These are phyloP conservation scores for Oryzias dopingdopingensis DNA, from an alignment of 2,797 vertebrate species.

Conservation along the genomic window DNA sequence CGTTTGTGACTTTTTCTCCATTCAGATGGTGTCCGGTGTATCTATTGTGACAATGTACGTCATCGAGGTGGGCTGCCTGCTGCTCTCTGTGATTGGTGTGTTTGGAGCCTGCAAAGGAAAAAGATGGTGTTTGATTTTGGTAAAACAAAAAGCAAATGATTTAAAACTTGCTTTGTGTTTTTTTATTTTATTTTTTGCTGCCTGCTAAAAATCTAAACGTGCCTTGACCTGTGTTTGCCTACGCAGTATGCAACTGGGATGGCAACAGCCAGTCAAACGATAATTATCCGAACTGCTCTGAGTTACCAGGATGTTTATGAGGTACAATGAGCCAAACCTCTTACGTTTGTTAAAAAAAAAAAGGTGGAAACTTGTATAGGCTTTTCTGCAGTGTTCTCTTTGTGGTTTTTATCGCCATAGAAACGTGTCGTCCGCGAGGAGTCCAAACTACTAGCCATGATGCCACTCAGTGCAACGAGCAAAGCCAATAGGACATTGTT, in stretches of 20 bases:
- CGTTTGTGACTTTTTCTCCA: conserved; percentile 2
- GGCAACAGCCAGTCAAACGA: conserved; percentile 73
- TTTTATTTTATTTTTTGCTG: not conserved
- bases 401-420: conserved; percentile 31
- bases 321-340: conserved; percentile 32
- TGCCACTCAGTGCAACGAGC: conserved; percentile 63
- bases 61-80: conserved; percentile 66
- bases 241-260: conserved; percentile 70
- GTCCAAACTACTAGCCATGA: conserved; percentile 65
- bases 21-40: conserved; percentile 64
- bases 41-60: conserved; percentile 67
- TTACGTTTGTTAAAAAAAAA: too few species aligned
- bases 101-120: conserved; percentile 68
- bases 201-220: too few species aligned
- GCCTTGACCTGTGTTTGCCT: conserved; percentile 7
- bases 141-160: conserved; percentile 39
- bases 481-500: conserved; percentile 70
- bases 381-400: not conserved
- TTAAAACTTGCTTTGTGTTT: not conserved
- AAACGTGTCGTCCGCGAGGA: conserved; percentile 65
- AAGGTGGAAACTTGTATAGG: not conserved
- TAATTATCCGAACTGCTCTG: conserved; percentile 68
- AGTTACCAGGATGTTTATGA: conserved; percentile 72
- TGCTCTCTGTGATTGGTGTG: conserved; percentile 69
- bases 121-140: conserved; percentile 74